Evolutionary conservation across 2,797 vertebrate species (phyloP), one percentile per base, ranked within the genome.

Genomic region (Malurus leucopterus): DNA sequence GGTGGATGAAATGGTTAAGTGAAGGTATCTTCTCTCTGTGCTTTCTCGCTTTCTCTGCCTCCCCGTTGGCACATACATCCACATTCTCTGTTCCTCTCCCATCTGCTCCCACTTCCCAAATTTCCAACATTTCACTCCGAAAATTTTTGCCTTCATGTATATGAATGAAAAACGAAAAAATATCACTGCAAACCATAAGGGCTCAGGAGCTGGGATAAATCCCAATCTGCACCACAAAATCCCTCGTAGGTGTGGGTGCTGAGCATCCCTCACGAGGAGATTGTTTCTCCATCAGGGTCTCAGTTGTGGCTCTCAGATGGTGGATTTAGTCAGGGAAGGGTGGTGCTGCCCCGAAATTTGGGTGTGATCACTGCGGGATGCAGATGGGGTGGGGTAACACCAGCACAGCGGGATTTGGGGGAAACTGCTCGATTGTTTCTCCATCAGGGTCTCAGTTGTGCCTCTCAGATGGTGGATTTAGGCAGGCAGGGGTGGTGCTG

Each of bases 61-160:
- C 75, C 68, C 43, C 0, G 6, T 73, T 92, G 84, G 74, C 88
- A 84, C 18, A 4, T 53, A 18, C 34, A 58, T 89, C 77, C 46
- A 40, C 8, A 0, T 64, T 88, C 64, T 71, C 50, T 53, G 2
- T 73, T 88, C 51, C 54, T 90, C 53, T 70, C 69, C 91, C 90
- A 86, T 88, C 93, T 95, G 88, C 75, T 90, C 44, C 53, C 81
- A 38, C 75, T 77, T 76, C 57, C 77, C 71, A 73, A 78, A 81
- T 67, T 79, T 84, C 53, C 11, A 82, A 38, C 55, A 7, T 64
- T 86, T 80, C 68, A 30, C 59, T 89, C 55, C 17, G 36, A n/a
- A 81, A 54, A 69, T 81, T 65, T 65, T 92, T 67, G 20, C 79
- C 53, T 68, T 84, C 40, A 3, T 89, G 63, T 58, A 44, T 74